Conservation (phyloP, 1,140 invertebrate genomes). For the Hypothenemus hampei region DNA sequence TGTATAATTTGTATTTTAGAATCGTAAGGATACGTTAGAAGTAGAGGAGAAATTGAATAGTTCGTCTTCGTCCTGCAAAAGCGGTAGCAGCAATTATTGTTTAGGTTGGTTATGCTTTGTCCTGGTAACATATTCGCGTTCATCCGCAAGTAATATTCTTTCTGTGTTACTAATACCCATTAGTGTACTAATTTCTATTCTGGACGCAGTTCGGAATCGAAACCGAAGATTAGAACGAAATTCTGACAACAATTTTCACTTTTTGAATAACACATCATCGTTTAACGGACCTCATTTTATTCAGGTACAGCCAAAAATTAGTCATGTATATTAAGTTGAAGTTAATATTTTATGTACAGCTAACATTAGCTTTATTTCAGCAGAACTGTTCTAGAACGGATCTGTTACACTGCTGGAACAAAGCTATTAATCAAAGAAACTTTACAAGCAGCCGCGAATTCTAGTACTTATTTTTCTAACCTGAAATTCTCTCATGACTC, state of each 20-base stretch:
- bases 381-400: too few relatives aligned
- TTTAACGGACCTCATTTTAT: neutral
- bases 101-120: conserved; percentile 45
- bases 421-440: too few relatives aligned
- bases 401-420: too few relatives aligned
- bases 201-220: conserved; percentile 21
- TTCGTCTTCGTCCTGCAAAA: conserved; percentile 39
- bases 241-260: conserved; percentile 45
- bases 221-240: conserved; percentile 28
- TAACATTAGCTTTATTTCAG: too few relatives aligned
- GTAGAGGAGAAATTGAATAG: conserved; percentile 38
- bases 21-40: conserved; percentile 38
- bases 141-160: conserved; percentile 32
- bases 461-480: too few relatives aligned
- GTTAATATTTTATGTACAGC: too few relatives aligned
- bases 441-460: too few relatives aligned
- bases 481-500: too few relatives aligned
- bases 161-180: conserved; percentile 36
- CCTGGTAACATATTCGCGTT: conserved; percentile 38
- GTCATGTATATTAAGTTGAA: too few relatives aligned
- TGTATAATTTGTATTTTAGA: conserved; percentile 32
- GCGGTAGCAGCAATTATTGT: conserved; percentile 39
- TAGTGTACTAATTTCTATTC: conserved; percentile 29
- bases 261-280: neutral
- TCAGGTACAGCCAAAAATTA: neutral